Conservation (phyloP, 2,888 invertebrate genomes). For the Parthenolecanium corni region DNA sequence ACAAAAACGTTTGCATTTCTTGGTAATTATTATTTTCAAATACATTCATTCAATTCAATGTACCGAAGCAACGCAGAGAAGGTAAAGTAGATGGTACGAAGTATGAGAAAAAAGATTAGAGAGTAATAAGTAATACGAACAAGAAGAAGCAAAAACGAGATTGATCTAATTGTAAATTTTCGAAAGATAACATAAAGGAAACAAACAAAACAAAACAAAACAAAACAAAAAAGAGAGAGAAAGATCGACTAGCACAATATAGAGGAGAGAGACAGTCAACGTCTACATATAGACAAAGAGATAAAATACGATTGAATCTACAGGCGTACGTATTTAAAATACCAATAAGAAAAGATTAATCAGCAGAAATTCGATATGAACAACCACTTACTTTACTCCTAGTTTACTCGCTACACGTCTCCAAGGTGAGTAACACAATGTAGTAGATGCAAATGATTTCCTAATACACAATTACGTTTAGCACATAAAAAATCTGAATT, state of each 20-base stretch:
- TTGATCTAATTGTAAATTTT: conserved; percentile 29
- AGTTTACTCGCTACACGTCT: conserved; percentile 86
- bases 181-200: conserved; percentile 31
- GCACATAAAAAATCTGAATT: neutral
- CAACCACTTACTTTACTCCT: conserved; percentile 80
- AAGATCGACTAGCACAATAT: neutral
- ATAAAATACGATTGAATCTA: neutral
- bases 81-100: conserved; percentile 27
- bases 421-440: conserved; percentile 76
- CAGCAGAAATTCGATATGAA: conserved; percentile 21
- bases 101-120: neutral
- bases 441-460: conserved; percentile 38
- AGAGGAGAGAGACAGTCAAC: neutral
- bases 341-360: neutral
- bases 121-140: neutral
- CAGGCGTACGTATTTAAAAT: neutral
- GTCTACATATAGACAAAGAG: neutral
- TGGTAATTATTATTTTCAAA: too few species aligned
- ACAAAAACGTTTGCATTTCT: too few species aligned
- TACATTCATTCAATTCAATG: too few species aligned
- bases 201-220: conserved; percentile 26
- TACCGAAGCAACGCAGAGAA: conserved; percentile 20
- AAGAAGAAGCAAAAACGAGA: too few species aligned
- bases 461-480: conserved; percentile 19
- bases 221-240: neutral